Conservation (phyloP, 2,797 vertebrate species). For the Etheostoma nigrum region DNA sequence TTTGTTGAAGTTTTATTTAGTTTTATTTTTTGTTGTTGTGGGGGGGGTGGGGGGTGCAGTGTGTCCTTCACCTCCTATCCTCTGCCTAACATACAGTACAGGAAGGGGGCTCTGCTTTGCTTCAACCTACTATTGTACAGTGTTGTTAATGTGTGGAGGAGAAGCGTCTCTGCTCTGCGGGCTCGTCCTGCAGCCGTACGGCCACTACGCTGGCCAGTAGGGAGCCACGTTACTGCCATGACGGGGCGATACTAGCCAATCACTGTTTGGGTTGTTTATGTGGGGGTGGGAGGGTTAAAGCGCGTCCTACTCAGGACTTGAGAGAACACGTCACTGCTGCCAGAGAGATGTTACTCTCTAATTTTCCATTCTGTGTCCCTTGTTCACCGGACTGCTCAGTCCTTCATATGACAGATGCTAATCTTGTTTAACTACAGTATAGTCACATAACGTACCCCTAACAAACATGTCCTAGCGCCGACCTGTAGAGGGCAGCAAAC, state of each 20-base stretch:
- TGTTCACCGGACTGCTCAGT: conserved; percentile 53
- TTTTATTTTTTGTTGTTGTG: conserved; percentile 60
- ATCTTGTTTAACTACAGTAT: conserved; percentile 58
- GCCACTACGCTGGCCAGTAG: conserved; percentile 61
- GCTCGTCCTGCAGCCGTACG: conserved; percentile 36
- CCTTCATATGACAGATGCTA: conserved; percentile 44
- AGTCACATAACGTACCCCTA: conserved; percentile 52
- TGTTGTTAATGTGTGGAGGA: conserved; percentile 73
- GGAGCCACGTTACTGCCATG: conserved; percentile 68
- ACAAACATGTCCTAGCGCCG: conserved; percentile 46
- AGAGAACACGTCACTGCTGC: conserved; percentile 82
- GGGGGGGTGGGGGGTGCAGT: conserved; percentile 43
- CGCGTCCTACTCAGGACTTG: conserved; percentile 82
- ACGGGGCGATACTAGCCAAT: conserved; percentile 75
- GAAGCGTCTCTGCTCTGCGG: conserved; percentile 61
- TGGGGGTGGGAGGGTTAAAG: conserved; percentile 64
- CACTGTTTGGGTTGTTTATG: conserved; percentile 78
- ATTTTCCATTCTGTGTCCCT: conserved; percentile 57
- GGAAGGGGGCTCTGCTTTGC: conserved; percentile 86
- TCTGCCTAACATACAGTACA: conserved; percentile 75
- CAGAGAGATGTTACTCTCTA: conserved; percentile 70
- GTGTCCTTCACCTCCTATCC: conserved; percentile 59
- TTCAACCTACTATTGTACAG: conserved; percentile 80
- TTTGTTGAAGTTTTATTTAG: conserved; percentile 66
- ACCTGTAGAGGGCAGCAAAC: conserved; percentile 71